Base-by-base conservation (phyloP, 2,888 invertebrate genomes). In the Pyrochroa serraticornis region DNA sequence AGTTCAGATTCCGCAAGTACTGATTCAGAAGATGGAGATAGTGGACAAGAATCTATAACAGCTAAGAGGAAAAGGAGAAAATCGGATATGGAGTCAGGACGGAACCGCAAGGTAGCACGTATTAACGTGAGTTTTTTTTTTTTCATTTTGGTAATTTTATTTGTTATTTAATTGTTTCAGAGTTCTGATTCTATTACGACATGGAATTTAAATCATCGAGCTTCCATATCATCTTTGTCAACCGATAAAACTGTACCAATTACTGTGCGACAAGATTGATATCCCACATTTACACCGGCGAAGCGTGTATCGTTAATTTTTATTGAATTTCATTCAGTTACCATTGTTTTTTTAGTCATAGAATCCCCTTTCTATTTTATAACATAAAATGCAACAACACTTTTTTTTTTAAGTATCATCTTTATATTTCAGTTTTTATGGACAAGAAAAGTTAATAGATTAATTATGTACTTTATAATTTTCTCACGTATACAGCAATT, bases 11-110 rank as follows among this genome's bases (percentile, higher is more conserved):
- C 73, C 6, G 69, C 71, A 31, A 68, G 66, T 32, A 71, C 69
- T 1, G 65, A 72, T 46, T 71, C 71, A 66, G 87, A 84, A 62
- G 85, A 86, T 63, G 81, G 80, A 55, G 91, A 92, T 69, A 94
- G 93, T 71, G 95, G 94, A 1, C 93, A 95, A 77, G 94, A 93
- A 75, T 93, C 93, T 67, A 85, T 94, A 50, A 89, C 92, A 47
- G 91, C 93, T 36, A 92, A 92, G 75, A 94, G 94, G 75, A 89
- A 91, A 72, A 85, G 89, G 75, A 84, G 86, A 75, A 87, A 83
- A 68, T 81, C 77, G 55, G 78, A 78, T 65, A 67, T 65, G 77
- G 80, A 82, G 69, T 64, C 76, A 61, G 75, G 68, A 35, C 68
- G 71, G 41, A 75, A 75, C 60, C 61, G 70, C 38, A 79, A 79